Conservation (phyloP, 2,113 vertebrate species). For the Percina caprodes region DNA sequence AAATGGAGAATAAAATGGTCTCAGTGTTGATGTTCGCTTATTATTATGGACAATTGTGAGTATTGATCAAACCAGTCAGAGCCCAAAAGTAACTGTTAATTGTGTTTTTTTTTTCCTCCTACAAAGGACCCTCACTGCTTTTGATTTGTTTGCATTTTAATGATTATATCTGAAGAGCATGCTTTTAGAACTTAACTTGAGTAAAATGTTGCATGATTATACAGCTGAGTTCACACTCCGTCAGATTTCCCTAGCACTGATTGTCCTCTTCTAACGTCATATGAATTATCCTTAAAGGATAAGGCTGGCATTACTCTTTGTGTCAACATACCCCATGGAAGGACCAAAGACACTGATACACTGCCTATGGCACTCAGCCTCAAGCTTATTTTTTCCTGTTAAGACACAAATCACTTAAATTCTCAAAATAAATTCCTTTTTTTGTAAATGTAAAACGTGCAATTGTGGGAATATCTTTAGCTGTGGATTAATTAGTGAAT, state of each 20-base stretch:
- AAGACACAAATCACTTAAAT: not conserved
- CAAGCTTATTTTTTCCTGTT: not conserved
- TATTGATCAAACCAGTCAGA: constrained; percentile 55
- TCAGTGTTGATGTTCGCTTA: constrained; percentile 45
- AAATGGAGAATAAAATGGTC: constrained; percentile 35
- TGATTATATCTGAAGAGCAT: not conserved
- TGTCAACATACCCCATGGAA: not conserved
- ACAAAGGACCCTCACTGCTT: not conserved
- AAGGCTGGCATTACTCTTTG: not conserved
- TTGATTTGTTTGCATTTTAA: constrained; percentile 17
- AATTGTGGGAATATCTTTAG: not conserved
- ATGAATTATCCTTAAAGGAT: not conserved
- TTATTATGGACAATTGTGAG: constrained; percentile 51
- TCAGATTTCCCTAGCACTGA: not conserved
- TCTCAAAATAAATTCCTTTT: not conserved
- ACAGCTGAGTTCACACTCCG: not conserved
- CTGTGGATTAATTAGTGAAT: not conserved
- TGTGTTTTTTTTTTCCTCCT: not conserved
- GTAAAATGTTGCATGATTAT: not conserved
- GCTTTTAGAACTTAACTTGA: not conserved
- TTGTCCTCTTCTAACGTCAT: too few relatives aligned
- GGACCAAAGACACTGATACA: not conserved
- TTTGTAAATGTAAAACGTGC: not conserved
- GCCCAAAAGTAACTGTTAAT: constrained; percentile 17
- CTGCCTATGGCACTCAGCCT: not conserved